Base-by-base conservation (phyloP, 1,140 invertebrate genomes). In the Saxidomus purpurata region DNA sequence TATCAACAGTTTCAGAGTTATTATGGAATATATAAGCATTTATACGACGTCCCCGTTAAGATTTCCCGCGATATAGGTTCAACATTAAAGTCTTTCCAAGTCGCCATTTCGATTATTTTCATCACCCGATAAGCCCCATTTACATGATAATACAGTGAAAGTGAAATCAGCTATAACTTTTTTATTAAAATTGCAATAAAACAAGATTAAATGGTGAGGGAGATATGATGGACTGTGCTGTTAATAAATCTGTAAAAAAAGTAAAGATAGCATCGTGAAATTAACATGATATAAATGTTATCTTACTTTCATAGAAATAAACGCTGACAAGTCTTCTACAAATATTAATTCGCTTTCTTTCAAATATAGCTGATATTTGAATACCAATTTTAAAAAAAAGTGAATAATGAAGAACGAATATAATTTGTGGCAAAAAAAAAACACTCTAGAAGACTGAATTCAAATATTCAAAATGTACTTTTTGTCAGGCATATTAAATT, bases 251-350 rank as follows among this genome's bases (percentile, higher is more conserved):
- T 79, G 28, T 79, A 52, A 9, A 52, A 79, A 79, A 59, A 34
- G 43, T 31, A 0, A 17, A 52, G 76, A 79, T 79, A 79, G n/a
- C 47, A 79, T 79, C 76, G 34, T 8, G 28, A 79, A 79, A 79
- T 79, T 79, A 59, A 55, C 76, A 79, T 79, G 76, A 36, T 79
- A 79, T 79, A 59, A 79, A 79, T 49, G 76, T 79, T 79, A 79
- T 79, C 76, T 79, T 79, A 43, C 55, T 79, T 79, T 34, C 55
- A 55, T 34, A 52, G 76, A 79, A 79, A 79, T 79, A 49, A 47
- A 77, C 47, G 55, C 76, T 55, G 43, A 49, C n/a, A 79, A 17
- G 28, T 22, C 31, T 79, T 79, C 22, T 34, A 79, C 47, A 34
- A 31, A 55, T 36, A 52, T 52, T 17, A 79, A 79, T 79, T 79